Percentiles rank a stretch among this genome's conserved stretches.
Conservation (phyloP, 2,888 invertebrate species). For the Parelbella ahira region DNA sequence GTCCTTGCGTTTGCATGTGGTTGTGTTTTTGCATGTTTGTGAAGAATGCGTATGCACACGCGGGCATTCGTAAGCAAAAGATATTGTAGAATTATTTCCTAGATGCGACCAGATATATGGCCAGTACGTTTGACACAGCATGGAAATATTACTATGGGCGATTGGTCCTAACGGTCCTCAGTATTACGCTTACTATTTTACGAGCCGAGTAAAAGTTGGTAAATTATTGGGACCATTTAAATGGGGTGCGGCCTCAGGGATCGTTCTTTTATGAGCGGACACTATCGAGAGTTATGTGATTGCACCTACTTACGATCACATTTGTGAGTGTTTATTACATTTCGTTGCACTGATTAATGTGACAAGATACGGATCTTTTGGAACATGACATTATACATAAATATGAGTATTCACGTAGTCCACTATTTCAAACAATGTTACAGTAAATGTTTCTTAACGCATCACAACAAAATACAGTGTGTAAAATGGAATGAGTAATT, state of each 20-base stretch:
- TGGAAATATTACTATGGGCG: slow-evolving; percentile 43
- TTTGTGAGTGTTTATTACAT: too few relatives aligned
- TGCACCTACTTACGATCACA: too few relatives aligned
- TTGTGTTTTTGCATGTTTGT: slow-evolving; percentile 75
- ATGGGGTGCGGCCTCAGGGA: slow-evolving; percentile 8
- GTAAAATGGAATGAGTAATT: too few relatives aligned
- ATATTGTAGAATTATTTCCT: slow-evolving; percentile 80
- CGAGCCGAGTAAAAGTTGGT: slow-evolving; percentile 55
- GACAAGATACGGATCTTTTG: too few relatives aligned
- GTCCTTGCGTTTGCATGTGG: slow-evolving; percentile 53
- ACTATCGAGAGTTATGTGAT: too few relatives aligned
- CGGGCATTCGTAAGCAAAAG: slow-evolving; percentile 57
- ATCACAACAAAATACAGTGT: too few relatives aligned
- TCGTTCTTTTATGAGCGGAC: slow-evolving; percentile 20
- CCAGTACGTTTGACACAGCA: slow-evolving; percentile 39
- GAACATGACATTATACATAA: too few relatives aligned
- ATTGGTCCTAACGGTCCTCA: slow-evolving; percentile 58
- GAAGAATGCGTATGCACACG: slow-evolving; percentile 76
- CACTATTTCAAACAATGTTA: too few relatives aligned
- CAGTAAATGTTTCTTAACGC: too few relatives aligned
- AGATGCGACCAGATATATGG: slow-evolving; percentile 56
- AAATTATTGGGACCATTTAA: slow-evolving; percentile 40
- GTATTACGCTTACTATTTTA: slow-evolving; percentile 71
- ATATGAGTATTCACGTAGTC: too few relatives aligned
- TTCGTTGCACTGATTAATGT: too few relatives aligned